Conservation (phyloP, 2,797 vertebrate species). For the Pipistrellus pygmaeus region DNA sequence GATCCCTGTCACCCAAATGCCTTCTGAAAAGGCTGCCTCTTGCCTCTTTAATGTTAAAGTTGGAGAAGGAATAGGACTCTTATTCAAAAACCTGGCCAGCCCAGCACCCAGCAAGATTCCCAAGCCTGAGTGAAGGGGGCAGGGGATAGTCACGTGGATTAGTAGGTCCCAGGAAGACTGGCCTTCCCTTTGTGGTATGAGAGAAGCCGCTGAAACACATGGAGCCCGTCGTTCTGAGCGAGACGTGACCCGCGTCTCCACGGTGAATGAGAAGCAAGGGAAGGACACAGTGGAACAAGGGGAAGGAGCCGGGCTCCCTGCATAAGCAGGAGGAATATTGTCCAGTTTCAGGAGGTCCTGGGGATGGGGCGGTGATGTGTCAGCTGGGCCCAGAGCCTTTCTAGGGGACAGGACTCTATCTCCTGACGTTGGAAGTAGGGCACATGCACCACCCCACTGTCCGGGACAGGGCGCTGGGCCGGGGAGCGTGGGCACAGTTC, state of each 20-base stretch:
- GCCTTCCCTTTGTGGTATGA: background rate
- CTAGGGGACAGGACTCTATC: background rate
- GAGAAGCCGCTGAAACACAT: background rate
- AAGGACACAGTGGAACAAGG: background rate
- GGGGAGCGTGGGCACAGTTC: background rate
- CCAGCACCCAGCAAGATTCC: background rate
- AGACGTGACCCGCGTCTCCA: accelerated
- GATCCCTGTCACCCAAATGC: background rate
- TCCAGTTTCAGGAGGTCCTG: background rate
- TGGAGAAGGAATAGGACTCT: background rate
- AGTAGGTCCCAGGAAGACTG: background rate
- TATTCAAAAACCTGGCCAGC: background rate
- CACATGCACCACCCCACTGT: accelerated
- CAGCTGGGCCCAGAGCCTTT: background rate
- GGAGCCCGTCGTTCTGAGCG: accelerated
- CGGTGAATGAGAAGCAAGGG: background rate
- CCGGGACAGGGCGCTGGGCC: background rate
- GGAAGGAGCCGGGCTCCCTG: background rate
- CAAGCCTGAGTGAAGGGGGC: background rate
- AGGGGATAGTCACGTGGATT: background rate
- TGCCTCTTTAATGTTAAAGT: background rate
- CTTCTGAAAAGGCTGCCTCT: background rate
- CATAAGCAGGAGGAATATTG: accelerated
- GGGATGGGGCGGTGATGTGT: background rate
- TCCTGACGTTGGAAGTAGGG: no score